phyloP scores from a whole-genome alignment of 2,888 invertebrate species.

The Caenorhabditis plicata region DNA sequence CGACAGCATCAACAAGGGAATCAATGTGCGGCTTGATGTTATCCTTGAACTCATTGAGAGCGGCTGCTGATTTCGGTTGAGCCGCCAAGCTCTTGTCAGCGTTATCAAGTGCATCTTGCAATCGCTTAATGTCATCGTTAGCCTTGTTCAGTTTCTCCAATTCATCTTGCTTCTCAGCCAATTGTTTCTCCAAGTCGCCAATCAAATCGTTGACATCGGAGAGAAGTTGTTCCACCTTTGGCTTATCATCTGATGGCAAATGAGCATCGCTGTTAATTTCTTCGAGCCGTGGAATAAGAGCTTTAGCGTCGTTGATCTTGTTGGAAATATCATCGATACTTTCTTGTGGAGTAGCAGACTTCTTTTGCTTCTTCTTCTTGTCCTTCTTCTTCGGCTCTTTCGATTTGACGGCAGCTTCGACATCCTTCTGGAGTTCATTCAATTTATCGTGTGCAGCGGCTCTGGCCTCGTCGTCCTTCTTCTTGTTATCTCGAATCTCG shows the following conservation, averaged over 20 bases:
- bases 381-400: slow-evolving; percentile 31
- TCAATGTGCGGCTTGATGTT: slow-evolving; percentile 17
- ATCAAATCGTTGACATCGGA: slow-evolving; percentile 14
- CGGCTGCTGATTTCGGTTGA: slow-evolving; percentile 12
- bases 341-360: slow-evolving; percentile 19
- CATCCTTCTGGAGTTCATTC: slow-evolving; percentile 19
- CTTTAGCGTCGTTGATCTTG: slow-evolving; percentile 23
- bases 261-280: slow-evolving; percentile 28
- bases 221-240: slow-evolving; percentile 24
- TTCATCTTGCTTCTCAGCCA: slow-evolving; percentile 22
- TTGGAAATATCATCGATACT: slow-evolving; percentile 19
- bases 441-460: slow-evolving; percentile 26
- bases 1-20: slow-evolving; percentile 15
- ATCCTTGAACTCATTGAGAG: slow-evolving; percentile 25
- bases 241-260: slow-evolving; percentile 25
- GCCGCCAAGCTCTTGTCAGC: slow-evolving; percentile 16
- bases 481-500: too few relatives aligned
- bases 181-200: slow-evolving; percentile 21
- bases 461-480: slow-evolving; percentile 22
- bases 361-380: slow-evolving; percentile 36
- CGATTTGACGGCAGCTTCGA: slow-evolving; percentile 18
- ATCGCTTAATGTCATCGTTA: slow-evolving; percentile 26
- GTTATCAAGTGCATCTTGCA: slow-evolving; percentile 28
- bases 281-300: slow-evolving; percentile 34
- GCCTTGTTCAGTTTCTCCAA: slow-evolving; percentile 25